phyloP scores from a whole-genome alignment of 2,113 vertebrate genomes.

The Tretioscincus oriximinensis region DNA sequence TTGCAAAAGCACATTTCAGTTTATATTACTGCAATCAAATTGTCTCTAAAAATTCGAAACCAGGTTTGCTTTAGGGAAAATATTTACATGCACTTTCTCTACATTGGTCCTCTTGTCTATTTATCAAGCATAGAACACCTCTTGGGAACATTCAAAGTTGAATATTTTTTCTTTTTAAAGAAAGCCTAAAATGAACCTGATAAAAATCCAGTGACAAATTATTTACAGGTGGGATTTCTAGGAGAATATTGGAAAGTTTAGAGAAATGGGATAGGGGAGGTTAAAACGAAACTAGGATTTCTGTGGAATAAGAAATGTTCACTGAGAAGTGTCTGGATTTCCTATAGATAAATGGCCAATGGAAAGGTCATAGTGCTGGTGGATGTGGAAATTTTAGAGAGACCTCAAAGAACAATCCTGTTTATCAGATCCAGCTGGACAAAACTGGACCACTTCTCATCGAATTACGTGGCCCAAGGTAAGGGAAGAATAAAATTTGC shows the following conservation, averaged over 20 bases:
- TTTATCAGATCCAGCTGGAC: conserved; percentile 92
- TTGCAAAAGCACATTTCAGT: not conserved
- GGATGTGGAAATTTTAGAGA: conserved; percentile 97
- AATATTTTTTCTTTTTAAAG: not conserved
- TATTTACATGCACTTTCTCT: not conserved
- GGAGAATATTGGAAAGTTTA: not conserved
- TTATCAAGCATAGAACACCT: not conserved
- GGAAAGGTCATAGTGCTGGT: conserved; percentile 90
- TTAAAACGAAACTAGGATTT: not conserved
- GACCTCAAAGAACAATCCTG: conserved; percentile 90
- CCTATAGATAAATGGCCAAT: conserved; percentile 90
- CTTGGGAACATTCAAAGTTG: not conserved
- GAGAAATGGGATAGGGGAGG: not conserved
- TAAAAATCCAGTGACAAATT: not conserved
- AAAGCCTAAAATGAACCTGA: not conserved
- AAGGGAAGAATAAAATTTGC: conserved; percentile 43
- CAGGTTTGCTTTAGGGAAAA: not conserved
- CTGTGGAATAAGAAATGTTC: not conserved
- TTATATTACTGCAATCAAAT: not conserved
- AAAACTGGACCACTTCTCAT: conserved; percentile 89
- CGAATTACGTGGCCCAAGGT: conserved; percentile 95
- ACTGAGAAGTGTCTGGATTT: conserved; percentile 10
- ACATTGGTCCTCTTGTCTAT: not conserved
- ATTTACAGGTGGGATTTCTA: not conserved
- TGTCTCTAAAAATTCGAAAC: not conserved